Evolutionary conservation across 2,113 vertebrate genomes (phyloP).

Genomic region (Ornithorhynchus anatinus): DNA sequence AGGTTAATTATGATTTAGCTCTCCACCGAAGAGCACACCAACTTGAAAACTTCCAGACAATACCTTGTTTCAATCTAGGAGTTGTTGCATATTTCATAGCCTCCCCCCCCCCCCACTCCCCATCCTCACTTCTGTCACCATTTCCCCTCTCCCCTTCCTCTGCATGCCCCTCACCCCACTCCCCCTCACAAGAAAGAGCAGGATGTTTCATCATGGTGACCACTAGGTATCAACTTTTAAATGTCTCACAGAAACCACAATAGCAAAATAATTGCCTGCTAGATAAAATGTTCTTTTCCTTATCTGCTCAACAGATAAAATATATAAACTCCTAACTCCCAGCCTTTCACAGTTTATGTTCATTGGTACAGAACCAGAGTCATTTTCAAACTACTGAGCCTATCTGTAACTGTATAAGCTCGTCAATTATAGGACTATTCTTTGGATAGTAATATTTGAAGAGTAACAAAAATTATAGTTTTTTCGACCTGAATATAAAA

Average conservation of each 20-base stretch:
- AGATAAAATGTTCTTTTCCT: background rate
- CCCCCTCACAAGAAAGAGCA: background rate
- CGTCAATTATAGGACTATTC: conserved; percentile 49
- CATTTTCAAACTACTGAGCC: conserved; percentile 12
- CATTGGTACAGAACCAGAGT: conserved; percentile 29
- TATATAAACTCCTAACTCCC: conserved; percentile 2
- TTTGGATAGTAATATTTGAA: conserved; percentile 62
- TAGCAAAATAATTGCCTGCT: background rate
- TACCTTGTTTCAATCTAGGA: conserved; percentile 29
- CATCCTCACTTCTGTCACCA: too few relatives aligned
- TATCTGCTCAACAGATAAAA: conserved; percentile 10
- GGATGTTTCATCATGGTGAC: conserved; percentile 10
- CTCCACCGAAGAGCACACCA: background rate
- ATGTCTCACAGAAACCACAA: too few relatives aligned
- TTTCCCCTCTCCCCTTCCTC: too few relatives aligned
- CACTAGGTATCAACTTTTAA: background rate
- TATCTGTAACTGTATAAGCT: conserved; percentile 28
- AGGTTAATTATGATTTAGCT: conserved; percentile 21
- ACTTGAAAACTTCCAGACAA: conserved; percentile 45
- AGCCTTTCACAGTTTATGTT: conserved; percentile 6
- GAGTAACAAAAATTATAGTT: conserved; percentile 74
- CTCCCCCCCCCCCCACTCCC: too few relatives aligned
- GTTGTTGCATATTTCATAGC: conserved; percentile 17
- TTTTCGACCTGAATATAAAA: conserved; percentile 74
- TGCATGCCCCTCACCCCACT: too few relatives aligned